Conservation (phyloP, 2,113 vertebrate genomes). For the Microcebus murinus region DNA sequence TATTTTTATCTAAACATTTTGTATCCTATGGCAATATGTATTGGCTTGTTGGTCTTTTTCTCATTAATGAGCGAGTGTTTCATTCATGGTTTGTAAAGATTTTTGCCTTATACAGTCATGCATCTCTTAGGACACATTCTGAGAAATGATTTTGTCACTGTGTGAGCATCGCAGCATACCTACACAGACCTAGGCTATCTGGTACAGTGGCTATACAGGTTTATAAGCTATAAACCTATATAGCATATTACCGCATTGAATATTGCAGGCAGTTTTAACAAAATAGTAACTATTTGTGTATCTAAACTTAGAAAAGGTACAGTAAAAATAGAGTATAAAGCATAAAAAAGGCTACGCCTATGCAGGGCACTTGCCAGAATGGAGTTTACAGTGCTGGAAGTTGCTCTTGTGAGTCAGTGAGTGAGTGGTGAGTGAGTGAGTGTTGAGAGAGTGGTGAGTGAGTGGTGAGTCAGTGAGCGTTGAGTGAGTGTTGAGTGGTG, state of each 20-base stretch:
- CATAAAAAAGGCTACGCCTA: background rate
- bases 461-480: background rate
- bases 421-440: background rate
- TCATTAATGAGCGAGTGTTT: background rate
- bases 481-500: no score
- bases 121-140: background rate
- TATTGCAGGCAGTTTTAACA: background rate
- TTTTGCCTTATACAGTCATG: background rate
- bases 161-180: background rate
- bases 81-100: background rate
- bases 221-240: background rate
- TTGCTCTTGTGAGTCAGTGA: background rate
- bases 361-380: background rate
- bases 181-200: background rate
- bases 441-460: background rate
- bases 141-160: background rate
- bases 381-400: background rate
- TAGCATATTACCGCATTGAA: background rate
- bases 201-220: background rate
- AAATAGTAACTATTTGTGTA: background rate
- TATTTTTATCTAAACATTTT: background rate
- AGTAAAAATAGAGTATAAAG: background rate
- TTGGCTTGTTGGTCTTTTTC: background rate
- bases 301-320: background rate
- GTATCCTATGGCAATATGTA: background rate